A percentile compares a stretch with the other conserved stretches of the same genome.
Conservation (phyloP, 2,797 vertebrate genomes). For the Melopsittacus undulatus region DNA sequence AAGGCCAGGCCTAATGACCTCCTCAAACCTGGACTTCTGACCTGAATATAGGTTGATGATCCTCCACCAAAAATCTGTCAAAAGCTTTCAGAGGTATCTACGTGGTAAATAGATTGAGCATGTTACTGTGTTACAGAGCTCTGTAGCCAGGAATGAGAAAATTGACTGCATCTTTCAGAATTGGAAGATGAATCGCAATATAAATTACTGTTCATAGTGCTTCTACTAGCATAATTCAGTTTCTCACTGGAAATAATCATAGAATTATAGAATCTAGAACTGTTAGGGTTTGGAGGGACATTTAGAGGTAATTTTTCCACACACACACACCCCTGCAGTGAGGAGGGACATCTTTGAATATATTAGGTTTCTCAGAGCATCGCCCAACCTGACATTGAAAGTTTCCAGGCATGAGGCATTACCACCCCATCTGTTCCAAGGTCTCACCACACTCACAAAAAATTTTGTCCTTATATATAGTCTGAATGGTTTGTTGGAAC, state of each 20-base stretch:
- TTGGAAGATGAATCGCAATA: neutral
- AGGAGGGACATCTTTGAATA: neutral
- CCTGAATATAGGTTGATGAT: neutral
- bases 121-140: neutral
- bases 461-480: neutral
- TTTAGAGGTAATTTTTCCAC: neutral
- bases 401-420: too few relatives aligned
- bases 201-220: neutral
- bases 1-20: neutral
- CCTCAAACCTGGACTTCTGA: neutral
- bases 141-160: neutral
- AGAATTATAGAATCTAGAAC: neutral
- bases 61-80: neutral
- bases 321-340: rapidly evolving
- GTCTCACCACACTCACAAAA: neutral
- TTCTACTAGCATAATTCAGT: neutral
- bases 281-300: neutral
- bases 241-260: neutral
- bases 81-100: neutral
- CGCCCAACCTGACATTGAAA: rapidly evolving
- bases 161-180: neutral
- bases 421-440: neutral
- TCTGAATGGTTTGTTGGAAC: neutral
- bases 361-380: neutral
- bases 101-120: neutral